phyloP scores from a whole-genome alignment of 1,140 invertebrate genomes.

The Trichoplusia ni region DNA sequence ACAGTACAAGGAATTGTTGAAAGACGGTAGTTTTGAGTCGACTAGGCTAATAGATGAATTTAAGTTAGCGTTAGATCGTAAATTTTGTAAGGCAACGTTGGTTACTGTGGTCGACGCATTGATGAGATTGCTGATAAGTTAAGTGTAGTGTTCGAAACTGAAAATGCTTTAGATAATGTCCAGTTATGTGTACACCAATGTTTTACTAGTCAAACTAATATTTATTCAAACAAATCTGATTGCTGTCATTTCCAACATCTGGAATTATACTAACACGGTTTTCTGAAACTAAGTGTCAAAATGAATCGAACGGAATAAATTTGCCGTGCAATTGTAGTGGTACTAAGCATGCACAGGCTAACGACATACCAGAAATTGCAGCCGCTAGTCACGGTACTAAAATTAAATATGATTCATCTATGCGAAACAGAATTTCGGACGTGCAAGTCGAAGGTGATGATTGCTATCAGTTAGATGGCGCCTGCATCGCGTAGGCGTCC shows the following conservation, averaged over 20 bases:
- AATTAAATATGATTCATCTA: slow-evolving; percentile 31
- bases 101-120: no score
- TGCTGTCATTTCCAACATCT: background rate
- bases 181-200: no score
- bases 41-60: slow-evolving; percentile 13
- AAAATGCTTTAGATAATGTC: no score
- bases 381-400: slow-evolving; percentile 3
- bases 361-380: slow-evolving; percentile 5
- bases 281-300: background rate
- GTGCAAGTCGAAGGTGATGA: slow-evolving; percentile 66
- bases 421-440: slow-evolving; percentile 44
- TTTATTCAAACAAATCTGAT: slow-evolving; percentile 11
- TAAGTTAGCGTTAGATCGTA: background rate
- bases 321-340: no score
- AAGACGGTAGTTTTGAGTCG: background rate
- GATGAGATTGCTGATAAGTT: no score
- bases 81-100: no score
- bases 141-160: no score
- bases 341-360: no score
- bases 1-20: slow-evolving; percentile 15
- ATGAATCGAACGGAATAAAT: background rate
- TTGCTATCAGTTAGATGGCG: slow-evolving; percentile 69
- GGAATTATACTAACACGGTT: background rate
- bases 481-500: slow-evolving; percentile 63
- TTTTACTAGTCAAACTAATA: background rate